Evolutionary conservation across 2,888 invertebrate genomes (phyloP).

Genomic region (Cephus spinipes): DNA sequence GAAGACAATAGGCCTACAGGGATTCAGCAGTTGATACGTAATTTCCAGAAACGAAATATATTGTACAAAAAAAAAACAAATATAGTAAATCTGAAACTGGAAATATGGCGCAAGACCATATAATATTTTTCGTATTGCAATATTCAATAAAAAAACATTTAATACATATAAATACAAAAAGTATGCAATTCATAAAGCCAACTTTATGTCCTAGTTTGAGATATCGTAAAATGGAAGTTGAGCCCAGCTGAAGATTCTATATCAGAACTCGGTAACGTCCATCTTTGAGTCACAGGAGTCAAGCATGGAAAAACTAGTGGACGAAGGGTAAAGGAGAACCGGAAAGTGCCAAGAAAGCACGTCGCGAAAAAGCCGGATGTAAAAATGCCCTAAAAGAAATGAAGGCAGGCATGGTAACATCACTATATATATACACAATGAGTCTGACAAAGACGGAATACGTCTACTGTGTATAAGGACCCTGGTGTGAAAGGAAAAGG

Average conservation of each 20-base stretch:
- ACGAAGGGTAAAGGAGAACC: not conserved
- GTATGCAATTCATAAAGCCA: not conserved
- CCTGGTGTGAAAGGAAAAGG: conserved; percentile 7
- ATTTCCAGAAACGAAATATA: not conserved
- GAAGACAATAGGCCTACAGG: not conserved
- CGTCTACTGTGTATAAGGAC: not conserved
- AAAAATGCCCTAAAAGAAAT: not conserved
- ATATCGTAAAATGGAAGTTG: not conserved
- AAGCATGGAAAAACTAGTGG: not conserved
- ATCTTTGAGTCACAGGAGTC: not conserved
- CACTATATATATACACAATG: not conserved
- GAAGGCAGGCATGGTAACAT: not conserved
- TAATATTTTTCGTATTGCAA: not conserved
- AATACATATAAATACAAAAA: too few relatives aligned
- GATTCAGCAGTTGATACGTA: not conserved
- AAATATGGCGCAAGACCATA: not conserved
- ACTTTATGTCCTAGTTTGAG: not conserved
- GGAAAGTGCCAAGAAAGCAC: not conserved
- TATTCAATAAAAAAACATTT: not conserved
- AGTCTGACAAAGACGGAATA: not conserved
- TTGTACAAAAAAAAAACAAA: not conserved
- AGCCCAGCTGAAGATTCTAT: not conserved
- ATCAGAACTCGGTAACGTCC: not conserved
- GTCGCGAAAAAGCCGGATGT: not conserved
- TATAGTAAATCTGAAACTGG: not conserved